A percentile compares a stretch with the other conserved stretches of the same genome.
phyloP scores from a whole-genome alignment of 2,113 vertebrate genomes.

The Vidua macroura region DNA sequence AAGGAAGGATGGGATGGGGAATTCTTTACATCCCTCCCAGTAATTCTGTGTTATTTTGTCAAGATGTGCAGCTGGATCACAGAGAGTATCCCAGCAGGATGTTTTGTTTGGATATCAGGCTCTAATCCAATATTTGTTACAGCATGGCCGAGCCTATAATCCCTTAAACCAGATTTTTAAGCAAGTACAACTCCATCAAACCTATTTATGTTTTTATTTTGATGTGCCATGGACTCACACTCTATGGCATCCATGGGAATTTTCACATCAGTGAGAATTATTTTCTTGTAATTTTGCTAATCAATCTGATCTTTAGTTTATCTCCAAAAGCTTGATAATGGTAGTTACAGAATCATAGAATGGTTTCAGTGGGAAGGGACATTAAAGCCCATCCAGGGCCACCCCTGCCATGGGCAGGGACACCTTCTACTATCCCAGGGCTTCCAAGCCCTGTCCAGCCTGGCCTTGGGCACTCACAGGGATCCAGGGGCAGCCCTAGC shows the following conservation, averaged over 20 bases:
- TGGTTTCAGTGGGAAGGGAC: neutral
- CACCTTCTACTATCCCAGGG: rapidly evolving
- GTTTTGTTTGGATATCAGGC: neutral
- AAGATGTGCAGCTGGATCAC: neutral
- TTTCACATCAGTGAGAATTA: neutral
- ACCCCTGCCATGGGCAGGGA: neutral
- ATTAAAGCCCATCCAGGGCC: rapidly evolving
- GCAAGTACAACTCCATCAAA: neutral
- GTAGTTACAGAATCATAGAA: neutral
- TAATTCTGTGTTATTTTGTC: neutral
- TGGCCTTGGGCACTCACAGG: neutral
- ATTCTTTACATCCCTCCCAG: neutral
- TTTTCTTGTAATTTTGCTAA: neutral
- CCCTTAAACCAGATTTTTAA: neutral
- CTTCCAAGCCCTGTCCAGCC: rapidly evolving
- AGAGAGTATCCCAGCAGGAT: neutral
- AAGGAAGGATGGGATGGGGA: neutral
- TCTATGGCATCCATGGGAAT: neutral
- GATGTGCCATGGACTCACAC: neutral
- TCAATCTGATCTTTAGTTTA: neutral
- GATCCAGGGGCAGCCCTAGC: neutral
- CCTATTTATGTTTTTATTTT: neutral
- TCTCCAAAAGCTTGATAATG: neutral
- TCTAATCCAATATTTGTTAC: neutral
- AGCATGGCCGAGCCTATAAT: neutral